A percentile compares a stretch with the other conserved stretches of the same genome.
These are phyloP conservation scores for Apostichopus leukothele DNA, from an alignment of 53 echinoderm and acorn worm genomes.

Conservation along the genomic window DNA sequence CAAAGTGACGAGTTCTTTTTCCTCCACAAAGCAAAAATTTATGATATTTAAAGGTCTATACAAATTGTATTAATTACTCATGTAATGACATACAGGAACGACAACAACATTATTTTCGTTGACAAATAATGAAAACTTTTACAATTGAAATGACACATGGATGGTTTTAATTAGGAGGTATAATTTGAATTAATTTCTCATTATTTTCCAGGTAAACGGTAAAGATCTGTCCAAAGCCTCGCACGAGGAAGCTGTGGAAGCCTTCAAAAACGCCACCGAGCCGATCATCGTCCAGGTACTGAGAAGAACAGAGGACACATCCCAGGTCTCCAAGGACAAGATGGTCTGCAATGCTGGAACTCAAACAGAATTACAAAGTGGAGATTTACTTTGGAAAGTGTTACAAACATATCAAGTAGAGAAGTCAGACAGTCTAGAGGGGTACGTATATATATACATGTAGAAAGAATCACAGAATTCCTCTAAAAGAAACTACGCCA, in stretches of 20 bases:
- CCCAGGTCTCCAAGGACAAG: slow-evolving; percentile 56
- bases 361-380: slow-evolving; percentile 94
- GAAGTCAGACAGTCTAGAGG: slow-evolving; percentile 43
- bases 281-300: slow-evolving; percentile 97
- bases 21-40: no score
- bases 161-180: no score
- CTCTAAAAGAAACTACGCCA: no score
- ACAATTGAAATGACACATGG: no score
- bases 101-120: no score
- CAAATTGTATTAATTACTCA: no score
- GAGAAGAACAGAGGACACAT: slow-evolving; percentile 68
- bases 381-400: slow-evolving; percentile 89
- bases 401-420: slow-evolving; percentile 76
- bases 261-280: slow-evolving; percentile 94
- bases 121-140: no score
- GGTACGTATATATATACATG: background rate
- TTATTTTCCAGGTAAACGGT: slow-evolving; percentile 81
- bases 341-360: slow-evolving; percentile 84
- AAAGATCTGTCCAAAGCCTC: slow-evolving; percentile 92
- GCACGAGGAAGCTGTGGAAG: slow-evolving; percentile 96
- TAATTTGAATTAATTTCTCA: no score
- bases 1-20: no score
- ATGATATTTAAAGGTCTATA: no score
- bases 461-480: no score
- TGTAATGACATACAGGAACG: no score